A percentile compares a stretch with the other conserved stretches of the same genome.
phyloP scores from a whole-genome alignment of 2,888 invertebrate species.

The Drosophila greeni region DNA sequence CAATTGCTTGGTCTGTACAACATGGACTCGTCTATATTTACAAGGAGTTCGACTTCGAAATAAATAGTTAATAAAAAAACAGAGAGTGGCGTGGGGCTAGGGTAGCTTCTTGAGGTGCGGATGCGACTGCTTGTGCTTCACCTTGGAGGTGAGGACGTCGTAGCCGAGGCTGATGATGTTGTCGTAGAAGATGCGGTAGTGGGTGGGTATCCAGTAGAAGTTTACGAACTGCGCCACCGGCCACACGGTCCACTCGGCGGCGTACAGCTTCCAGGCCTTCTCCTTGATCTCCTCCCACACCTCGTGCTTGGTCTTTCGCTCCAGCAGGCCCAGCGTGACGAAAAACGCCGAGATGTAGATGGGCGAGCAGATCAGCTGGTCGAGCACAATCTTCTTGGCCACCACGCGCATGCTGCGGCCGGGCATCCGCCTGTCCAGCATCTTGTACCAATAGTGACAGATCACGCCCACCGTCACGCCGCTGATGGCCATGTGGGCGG shows the following conservation, averaged over 20 bases:
- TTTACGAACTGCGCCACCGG: constrained; percentile 95
- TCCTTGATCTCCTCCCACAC: constrained; percentile 84
- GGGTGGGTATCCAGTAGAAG: constrained; percentile 90
- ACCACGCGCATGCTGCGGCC: constrained; percentile 84
- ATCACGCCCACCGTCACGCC: constrained; percentile 88
- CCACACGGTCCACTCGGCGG: constrained; percentile 95
- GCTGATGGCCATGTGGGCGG: constrained; percentile 87
- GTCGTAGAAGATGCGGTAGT: constrained; percentile 91
- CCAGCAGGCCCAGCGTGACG: constrained; percentile 85
- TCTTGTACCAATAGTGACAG: constrained; percentile 92
- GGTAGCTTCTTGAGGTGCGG: constrained; percentile 42
- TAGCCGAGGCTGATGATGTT: constrained; percentile 91
- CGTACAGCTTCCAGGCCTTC: constrained; percentile 88
- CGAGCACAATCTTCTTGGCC: constrained; percentile 87
- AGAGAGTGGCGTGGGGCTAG: constrained; percentile 18
- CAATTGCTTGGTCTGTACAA: constrained; percentile 22
- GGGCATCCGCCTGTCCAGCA: constrained; percentile 85
- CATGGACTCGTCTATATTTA: constrained; percentile 38
- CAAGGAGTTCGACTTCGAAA: constrained; percentile 26
- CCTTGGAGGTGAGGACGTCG: constrained; percentile 90
- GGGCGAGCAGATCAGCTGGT: constrained; percentile 92
- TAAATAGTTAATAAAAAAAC: constrained; percentile 21
- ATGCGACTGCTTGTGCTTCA: constrained; percentile 81
- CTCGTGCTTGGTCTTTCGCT: constrained; percentile 82
- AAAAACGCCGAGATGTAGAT: constrained; percentile 88